These are phyloP conservation scores for Epizoanthus stellaris DNA, from an alignment of 92 coral and sea anemone species.

Conservation along the genomic window DNA sequence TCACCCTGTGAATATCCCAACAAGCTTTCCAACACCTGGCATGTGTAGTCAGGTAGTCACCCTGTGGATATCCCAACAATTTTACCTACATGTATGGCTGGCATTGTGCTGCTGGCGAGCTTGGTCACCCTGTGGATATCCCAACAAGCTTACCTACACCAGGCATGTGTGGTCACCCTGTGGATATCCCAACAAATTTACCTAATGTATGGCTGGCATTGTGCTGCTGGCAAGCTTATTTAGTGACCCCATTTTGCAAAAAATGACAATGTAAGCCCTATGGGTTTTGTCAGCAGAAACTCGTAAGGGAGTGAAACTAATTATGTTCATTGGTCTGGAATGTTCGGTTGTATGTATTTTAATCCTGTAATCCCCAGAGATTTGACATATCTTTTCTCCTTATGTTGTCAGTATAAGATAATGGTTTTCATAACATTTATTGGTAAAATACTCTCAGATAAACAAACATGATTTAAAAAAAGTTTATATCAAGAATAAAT, in stretches of 20 bases:
- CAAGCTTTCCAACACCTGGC: neutral
- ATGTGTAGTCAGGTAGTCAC: neutral
- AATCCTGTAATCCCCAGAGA: too few relatives aligned
- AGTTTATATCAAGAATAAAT: too few relatives aligned
- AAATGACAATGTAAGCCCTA: constrained; percentile 44
- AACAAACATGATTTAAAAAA: too few relatives aligned
- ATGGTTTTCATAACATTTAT: too few relatives aligned
- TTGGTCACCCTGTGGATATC: neutral
- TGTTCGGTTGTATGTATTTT: too few relatives aligned
- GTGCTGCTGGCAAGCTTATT: constrained; percentile 2
- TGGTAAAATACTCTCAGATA: too few relatives aligned
- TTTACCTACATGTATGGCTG: constrained; percentile 1
- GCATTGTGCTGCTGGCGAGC: constrained; percentile 13
- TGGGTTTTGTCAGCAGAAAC: constrained; percentile 16
- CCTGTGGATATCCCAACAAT: neutral
- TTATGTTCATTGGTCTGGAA: too few relatives aligned
- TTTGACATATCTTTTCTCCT: too few relatives aligned
- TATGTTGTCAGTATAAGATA: too few relatives aligned
- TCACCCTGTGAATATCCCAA: neutral
- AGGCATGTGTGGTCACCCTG: neutral
- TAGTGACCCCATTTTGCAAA: constrained; percentile 20
- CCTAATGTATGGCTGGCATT: constrained; percentile 11
- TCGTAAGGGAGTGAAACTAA: too few relatives aligned
- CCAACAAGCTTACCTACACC: too few relatives aligned
- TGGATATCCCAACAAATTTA: neutral